Evolutionary conservation across 2,797 vertebrate genomes (phyloP).

Genomic region (Xerus rutilus): DNA sequence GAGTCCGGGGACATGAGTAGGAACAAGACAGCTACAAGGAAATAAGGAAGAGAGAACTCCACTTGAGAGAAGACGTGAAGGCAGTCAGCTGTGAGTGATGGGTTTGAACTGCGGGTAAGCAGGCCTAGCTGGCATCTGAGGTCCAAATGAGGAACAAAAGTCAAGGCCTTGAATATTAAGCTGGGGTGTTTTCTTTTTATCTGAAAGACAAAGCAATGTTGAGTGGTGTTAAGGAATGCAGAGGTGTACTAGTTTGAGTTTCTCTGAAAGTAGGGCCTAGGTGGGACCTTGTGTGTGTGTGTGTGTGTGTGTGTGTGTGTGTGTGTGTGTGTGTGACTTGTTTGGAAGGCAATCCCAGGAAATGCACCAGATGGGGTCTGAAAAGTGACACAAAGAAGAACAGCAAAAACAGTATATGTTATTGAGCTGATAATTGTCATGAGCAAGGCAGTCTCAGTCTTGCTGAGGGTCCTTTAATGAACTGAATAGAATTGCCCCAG

Average conservation of each 20-base stretch:
- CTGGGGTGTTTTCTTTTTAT: neutral
- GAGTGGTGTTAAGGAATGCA: neutral
- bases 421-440: neutral
- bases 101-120: neutral
- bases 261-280: neutral
- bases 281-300: neutral
- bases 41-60: neutral
- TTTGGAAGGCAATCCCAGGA: neutral
- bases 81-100: fast-evolving
- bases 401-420: neutral
- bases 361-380: neutral
- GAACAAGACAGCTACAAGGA: neutral
- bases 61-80: neutral
- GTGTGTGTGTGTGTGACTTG: neutral
- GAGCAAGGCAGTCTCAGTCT: neutral
- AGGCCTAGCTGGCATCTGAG: neutral
- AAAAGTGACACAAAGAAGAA: neutral
- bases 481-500: neutral
- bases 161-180: neutral
- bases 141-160: neutral
- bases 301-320: too few relatives aligned
- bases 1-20: neutral
- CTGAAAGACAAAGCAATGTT: neutral
- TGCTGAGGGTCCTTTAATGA: neutral
- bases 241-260: neutral